Base-by-base conservation (phyloP, 2,797 vertebrate species). In the Melanotaenia boesemani region DNA sequence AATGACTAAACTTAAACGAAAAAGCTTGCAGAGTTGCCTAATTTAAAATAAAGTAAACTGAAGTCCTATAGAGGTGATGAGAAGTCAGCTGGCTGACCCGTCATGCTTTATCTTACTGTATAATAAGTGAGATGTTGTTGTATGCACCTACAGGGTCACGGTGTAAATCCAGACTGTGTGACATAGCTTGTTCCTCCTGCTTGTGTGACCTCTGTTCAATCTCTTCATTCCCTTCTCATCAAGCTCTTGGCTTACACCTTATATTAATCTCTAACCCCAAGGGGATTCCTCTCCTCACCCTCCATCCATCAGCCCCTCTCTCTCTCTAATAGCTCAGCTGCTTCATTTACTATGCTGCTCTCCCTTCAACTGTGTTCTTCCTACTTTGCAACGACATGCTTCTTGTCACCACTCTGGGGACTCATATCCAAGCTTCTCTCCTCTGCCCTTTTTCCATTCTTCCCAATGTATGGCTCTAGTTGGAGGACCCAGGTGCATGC, bases 401-500 rank as follows among this genome's bases (percentile, higher is more conserved):
- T 81, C 79, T 76, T 77, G 74, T 76, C 74, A 67, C 36, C 62
- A 11, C 88, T 68, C 86, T 64, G 62, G 86, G 87, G 91, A 91
- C 66, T 82, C 62, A 10, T 74, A 67, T 74, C 69, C 13, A 64
- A 48, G 81, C 59, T 58, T 34, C 39, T 56, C 76, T 37, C 64
- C 65, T 24, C 22, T 34, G 67, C 46, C 46, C 24, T 68, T 71
- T 8, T 67, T 50, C 60, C 58, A 56, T 41, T 71, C 62, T 65
- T 76, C 56, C 24, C 69, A 34, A 36, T 65, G 63, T 58, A 39
- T 44, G 30, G 66, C 60, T 68, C 75, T 71, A 64, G 71, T 26
- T 50, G 36, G 77, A 77, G 72, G 78, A 80, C 82, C 71, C 91
- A 94, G 91, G 90, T 93, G 93, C 88, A 90, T 81, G 62, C 85